Evolutionary conservation across 2,888 invertebrate species (phyloP), one percentile per base, ranked within the genome.

Genomic region (Petrophora chlorosata): DNA sequence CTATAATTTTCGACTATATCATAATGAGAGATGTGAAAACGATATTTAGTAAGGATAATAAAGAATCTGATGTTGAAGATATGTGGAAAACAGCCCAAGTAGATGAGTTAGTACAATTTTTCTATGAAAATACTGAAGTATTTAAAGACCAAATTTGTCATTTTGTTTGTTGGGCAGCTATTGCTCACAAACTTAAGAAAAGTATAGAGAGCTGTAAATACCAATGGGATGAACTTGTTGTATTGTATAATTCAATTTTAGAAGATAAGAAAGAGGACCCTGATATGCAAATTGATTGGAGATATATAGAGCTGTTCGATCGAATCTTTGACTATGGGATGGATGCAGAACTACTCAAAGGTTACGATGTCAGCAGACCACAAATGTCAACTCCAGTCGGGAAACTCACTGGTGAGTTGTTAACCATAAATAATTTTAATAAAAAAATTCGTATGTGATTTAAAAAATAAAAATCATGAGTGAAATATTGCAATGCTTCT

Each of bases 301-400:
- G 81, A 12, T 90, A 89, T 45, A 88, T 87, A 30, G 87, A 90
- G 7, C 49, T 84, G 29, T 89, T 90, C 72, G 90, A 90, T 55
- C 78, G 79, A 32, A 84, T 90, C 51, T 89, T 88, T 65, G 86
- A 88, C 51, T 88, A 86, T 57, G 90, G 90, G 0, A 88, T 85
- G 83, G 84, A 88, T 43, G 65, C 64, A 0, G 74, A 73, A 16
- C 64, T 88, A 25, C 58, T 90, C 0, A 65, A 73, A 1, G 82
- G 81, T 0, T 81, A 81, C 60, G 75, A 80, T 25, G 76, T 17
- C 12, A 30, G 14, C 29, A 25, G 0, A 8, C 15, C 9, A 70
- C 28, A 19, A 34, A 55, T 68, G 1, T 35, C 59, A 7, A 30
- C 9, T 25, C 9, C 12, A 15, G 14, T 29, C 1, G 62, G 60